phyloP scores from a whole-genome alignment of 2,113 vertebrate genomes.

The Pao palembangensis region DNA sequence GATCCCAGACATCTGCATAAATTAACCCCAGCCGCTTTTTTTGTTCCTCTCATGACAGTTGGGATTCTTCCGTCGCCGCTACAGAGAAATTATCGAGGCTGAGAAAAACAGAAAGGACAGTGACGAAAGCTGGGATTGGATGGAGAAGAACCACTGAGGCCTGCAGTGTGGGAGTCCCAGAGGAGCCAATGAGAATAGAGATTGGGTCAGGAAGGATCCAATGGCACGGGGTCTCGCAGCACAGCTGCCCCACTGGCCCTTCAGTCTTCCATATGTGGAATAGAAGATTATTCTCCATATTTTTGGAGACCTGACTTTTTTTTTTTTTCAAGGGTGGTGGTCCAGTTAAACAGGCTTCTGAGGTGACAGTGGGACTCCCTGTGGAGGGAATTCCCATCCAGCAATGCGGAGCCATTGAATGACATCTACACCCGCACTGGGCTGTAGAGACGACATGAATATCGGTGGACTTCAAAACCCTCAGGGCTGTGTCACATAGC shows the following conservation, averaged over 20 bases:
- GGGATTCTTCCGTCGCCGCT: conserved; percentile 96
- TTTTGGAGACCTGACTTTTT: conserved; percentile 88
- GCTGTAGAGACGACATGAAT: conserved; percentile 81
- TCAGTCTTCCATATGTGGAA: conserved; percentile 99
- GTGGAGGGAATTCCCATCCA: conserved; percentile 58
- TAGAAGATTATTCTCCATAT: conserved; percentile 97
- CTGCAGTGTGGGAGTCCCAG: conserved; percentile 77
- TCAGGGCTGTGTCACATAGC: conserved; percentile 89
- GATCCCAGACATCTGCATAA: background rate
- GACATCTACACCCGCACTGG: conserved; percentile 73
- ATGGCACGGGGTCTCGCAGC: conserved; percentile 72
- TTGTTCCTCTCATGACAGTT: conserved; percentile 77
- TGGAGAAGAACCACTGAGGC: conserved; percentile 91
- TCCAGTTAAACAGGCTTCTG: conserved; percentile 72
- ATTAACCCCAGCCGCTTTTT: background rate
- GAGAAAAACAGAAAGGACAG: conserved; percentile 96
- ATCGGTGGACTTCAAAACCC: conserved; percentile 82
- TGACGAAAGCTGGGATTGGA: conserved; percentile 97
- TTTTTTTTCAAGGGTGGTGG: conserved; percentile 76
- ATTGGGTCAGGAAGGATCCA: conserved; percentile 63
- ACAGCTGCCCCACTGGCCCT: conserved; percentile 75
- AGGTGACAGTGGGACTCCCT: conserved; percentile 76
- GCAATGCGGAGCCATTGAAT: conserved; percentile 70
- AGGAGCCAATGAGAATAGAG: conserved; percentile 82
- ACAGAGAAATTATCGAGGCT: conserved; percentile 96